Evolutionary conservation across 2,113 vertebrate species (phyloP).

Genomic region (Mystacornis crossleyi): DNA sequence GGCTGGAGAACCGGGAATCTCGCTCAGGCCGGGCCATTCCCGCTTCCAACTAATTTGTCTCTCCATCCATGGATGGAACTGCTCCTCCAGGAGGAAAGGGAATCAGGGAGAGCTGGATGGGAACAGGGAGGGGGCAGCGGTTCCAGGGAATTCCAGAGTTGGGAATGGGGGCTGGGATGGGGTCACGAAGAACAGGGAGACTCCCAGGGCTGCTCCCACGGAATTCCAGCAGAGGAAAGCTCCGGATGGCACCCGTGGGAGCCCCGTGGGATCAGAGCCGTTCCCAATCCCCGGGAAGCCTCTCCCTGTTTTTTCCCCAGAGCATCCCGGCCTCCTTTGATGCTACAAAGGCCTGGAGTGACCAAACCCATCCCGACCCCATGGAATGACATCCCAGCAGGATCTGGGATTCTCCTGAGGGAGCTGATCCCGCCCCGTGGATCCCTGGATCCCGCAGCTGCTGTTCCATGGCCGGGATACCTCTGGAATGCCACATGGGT

Average conservation of each 20-base stretch:
- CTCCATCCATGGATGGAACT: neutral
- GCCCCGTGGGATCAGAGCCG: neutral
- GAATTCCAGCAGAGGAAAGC: neutral
- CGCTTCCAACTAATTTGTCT: constrained; percentile 14
- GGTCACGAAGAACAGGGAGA: accelerated
- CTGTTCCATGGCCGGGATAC: neutral
- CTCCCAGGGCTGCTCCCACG: neutral
- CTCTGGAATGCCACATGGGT: neutral
- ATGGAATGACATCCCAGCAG: neutral
- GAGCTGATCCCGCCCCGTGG: neutral
- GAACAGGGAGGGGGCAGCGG: neutral
- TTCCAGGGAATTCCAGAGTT: neutral
- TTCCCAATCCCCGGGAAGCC: neutral
- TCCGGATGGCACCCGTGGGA: neutral
- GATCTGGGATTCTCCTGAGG: accelerated
- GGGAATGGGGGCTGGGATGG: accelerated
- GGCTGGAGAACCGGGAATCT: neutral
- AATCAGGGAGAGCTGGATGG: neutral
- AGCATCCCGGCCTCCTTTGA: neutral
- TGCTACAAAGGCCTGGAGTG: neutral
- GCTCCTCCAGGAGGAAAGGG: neutral
- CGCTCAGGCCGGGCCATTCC: neutral
- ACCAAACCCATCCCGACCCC: neutral
- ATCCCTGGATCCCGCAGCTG: neutral
- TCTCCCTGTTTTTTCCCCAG: neutral